Conservation (phyloP, 1,140 invertebrate genomes). For the Antheraea pernyi region DNA sequence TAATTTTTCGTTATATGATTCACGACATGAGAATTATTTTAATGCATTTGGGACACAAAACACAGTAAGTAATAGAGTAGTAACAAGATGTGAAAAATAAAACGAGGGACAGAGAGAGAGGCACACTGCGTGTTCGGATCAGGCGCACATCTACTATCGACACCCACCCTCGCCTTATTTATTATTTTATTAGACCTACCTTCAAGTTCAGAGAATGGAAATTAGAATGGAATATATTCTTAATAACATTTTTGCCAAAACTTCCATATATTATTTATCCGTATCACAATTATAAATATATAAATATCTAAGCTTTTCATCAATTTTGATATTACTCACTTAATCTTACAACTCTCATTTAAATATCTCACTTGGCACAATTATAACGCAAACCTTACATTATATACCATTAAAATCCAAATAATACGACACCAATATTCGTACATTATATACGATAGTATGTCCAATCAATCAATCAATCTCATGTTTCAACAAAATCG, state of each 20-base stretch:
- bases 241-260: slow-evolving; percentile 63
- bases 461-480: no score
- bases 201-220: slow-evolving; percentile 51
- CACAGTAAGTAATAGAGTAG: slow-evolving; percentile 6
- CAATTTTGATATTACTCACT: slow-evolving; percentile 74
- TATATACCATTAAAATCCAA: slow-evolving; percentile 47
- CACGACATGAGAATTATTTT: slow-evolving; percentile 50
- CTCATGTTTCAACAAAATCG: slow-evolving; percentile 17
- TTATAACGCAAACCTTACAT: slow-evolving; percentile 70
- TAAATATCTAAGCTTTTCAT: slow-evolving; percentile 66
- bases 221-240: slow-evolving; percentile 58
- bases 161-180: not conserved
- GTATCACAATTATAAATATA: slow-evolving; percentile 70
- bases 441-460: slow-evolving; percentile 37
- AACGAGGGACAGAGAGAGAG: not conserved
- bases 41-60: slow-evolving; percentile 37
- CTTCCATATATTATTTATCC: slow-evolving; percentile 74
- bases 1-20: not conserved
- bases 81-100: not conserved
- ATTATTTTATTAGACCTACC: slow-evolving; percentile 35
- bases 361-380: slow-evolving; percentile 76
- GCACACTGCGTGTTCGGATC: not conserved
- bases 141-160: not conserved
- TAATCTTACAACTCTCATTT: slow-evolving; percentile 74
- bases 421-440: slow-evolving; percentile 36